Conservation (phyloP, 2,797 vertebrate genomes). For the Phylloscopus collybita region DNA sequence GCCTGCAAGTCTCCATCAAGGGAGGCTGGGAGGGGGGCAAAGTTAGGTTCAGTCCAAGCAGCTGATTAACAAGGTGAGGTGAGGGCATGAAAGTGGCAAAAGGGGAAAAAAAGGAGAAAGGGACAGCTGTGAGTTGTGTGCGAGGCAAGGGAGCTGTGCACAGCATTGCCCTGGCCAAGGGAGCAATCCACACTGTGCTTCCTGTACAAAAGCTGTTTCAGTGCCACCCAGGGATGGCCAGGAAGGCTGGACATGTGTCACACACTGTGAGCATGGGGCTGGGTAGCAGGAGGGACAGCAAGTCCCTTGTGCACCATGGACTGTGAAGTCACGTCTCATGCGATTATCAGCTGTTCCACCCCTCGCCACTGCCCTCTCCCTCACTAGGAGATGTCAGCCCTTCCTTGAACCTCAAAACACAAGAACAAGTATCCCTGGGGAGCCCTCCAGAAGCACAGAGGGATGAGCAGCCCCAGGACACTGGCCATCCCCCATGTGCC, state of each 20-base stretch:
- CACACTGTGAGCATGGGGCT: background rate
- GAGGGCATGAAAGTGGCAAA: slow-evolving; percentile 14
- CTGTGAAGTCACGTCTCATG: accelerated
- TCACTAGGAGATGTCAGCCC: background rate
- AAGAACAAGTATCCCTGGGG: too few relatives aligned
- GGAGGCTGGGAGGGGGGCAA: background rate
- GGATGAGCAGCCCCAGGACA: background rate
- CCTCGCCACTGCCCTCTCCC: background rate
- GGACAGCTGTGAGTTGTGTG: background rate
- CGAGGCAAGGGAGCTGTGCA: background rate
- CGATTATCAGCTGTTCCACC: accelerated
- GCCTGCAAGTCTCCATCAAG: slow-evolving; percentile 2
- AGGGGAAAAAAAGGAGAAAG: background rate
- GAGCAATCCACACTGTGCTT: background rate
- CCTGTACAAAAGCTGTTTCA: background rate
- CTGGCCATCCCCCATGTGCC: accelerated
- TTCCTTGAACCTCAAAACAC: background rate
- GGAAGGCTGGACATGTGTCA: background rate
- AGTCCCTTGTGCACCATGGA: background rate
- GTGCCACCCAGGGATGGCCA: background rate
- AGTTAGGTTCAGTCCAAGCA: slow-evolving; percentile 19
- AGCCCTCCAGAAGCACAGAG: background rate
- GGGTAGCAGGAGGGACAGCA: accelerated
- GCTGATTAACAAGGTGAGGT: slow-evolving; percentile 5
- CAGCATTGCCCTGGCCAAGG: background rate